A percentile compares a stretch with the other conserved stretches of the same genome.
These are phyloP conservation scores for Balearica regulorum DNA, from an alignment of 2,797 vertebrate species.

Conservation along the genomic window DNA sequence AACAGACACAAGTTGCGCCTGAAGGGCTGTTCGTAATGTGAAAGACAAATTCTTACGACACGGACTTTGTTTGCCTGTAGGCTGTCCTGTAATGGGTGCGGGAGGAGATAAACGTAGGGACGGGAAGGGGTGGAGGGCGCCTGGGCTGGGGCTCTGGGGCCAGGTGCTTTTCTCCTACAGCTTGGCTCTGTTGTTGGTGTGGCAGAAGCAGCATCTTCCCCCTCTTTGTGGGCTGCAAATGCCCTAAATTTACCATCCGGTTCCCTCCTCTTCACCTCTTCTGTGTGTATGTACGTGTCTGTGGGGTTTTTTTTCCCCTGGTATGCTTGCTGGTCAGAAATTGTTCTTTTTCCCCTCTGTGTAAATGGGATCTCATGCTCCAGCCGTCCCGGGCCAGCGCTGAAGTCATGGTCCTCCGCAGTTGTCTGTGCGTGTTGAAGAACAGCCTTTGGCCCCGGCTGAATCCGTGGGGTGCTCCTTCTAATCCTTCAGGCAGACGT, in stretches of 20 bases:
- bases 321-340: background rate
- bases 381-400: background rate
- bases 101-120: background rate
- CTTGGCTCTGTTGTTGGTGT: background rate
- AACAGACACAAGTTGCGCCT: fast-evolving
- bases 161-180: background rate
- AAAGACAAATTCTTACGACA: no score
- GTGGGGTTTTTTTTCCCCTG: background rate
- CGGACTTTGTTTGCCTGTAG: fast-evolving
- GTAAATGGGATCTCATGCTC: fast-evolving
- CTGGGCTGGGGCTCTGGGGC: background rate
- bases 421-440: background rate
- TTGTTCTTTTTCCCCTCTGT: background rate
- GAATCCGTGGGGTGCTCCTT: background rate
- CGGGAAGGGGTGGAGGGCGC: fast-evolving
- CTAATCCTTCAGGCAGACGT: fast-evolving
- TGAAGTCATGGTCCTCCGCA: background rate
- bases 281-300: fast-evolving
- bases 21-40: fast-evolving
- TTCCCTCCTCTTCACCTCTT: background rate
- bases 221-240: background rate
- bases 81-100: fast-evolving
- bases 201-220: fast-evolving
- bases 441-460: background rate
- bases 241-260: background rate